Conservation (phyloP, 2,888 invertebrate genomes). For the Macrosiphum euphorbiae region DNA sequence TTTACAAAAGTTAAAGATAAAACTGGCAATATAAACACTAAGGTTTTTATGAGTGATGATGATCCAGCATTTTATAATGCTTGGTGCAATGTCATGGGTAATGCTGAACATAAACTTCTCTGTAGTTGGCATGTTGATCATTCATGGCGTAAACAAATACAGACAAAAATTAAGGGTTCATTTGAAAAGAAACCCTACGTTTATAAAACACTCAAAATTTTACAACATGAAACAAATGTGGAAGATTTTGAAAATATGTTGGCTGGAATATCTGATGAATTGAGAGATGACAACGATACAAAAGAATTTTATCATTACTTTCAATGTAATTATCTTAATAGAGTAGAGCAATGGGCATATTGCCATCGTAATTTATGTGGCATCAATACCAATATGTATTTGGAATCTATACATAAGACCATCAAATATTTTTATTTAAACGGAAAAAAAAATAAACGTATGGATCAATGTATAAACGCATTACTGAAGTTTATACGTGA, state of each 20-base stretch:
- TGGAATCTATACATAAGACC: slow-evolving; percentile 67
- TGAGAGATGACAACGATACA: neutral
- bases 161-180: slow-evolving; percentile 66
- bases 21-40: slow-evolving; percentile 65
- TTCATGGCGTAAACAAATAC: slow-evolving; percentile 66
- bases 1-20: slow-evolving; percentile 61
- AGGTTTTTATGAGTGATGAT: slow-evolving; percentile 68
- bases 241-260: slow-evolving; percentile 50
- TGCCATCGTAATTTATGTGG: slow-evolving; percentile 66
- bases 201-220: slow-evolving; percentile 65
- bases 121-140: slow-evolving; percentile 68
- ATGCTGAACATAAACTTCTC: slow-evolving; percentile 63
- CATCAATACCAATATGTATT: slow-evolving; percentile 67
- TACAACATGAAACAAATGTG: slow-evolving; percentile 60
- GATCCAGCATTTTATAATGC: slow-evolving; percentile 67
- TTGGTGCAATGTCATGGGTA: slow-evolving; percentile 67
- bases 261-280: slow-evolving; percentile 21
- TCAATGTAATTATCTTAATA: slow-evolving; percentile 26
- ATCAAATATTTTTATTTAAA: slow-evolving; percentile 66
- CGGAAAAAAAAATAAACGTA: slow-evolving; percentile 66
- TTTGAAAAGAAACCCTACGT: slow-evolving; percentile 64
- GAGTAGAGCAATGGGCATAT: slow-evolving; percentile 66
- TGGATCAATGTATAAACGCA: slow-evolving; percentile 66
- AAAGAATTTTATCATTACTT: neutral
- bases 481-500: slow-evolving; percentile 65